Evolutionary conservation across 2,888 invertebrate genomes (phyloP).

Genomic region (Deilephila elpenor): DNA sequence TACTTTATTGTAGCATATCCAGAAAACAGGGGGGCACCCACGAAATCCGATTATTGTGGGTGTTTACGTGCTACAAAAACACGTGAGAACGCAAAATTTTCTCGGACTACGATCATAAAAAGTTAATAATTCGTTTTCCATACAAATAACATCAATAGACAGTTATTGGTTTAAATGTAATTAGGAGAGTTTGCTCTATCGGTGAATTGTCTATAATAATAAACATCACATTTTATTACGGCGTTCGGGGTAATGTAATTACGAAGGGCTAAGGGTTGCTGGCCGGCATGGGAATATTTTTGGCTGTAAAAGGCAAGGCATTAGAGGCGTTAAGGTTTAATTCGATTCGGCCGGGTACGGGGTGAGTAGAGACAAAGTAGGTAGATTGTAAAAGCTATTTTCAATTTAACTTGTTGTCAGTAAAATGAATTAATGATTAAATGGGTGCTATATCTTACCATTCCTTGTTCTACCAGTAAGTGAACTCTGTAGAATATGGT

Average conservation of each 20-base stretch:
- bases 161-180: neutral
- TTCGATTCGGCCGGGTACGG: neutral
- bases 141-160: neutral
- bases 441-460: too few species aligned
- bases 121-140: neutral
- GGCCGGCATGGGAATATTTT: neutral
- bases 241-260: constrained; percentile 10
- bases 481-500: too few species aligned
- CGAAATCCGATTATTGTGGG: too few species aligned
- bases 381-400: neutral
- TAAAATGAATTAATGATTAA: too few species aligned
- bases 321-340: neutral
- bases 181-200: neutral
- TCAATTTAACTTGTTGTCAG: neutral
- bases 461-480: too few species aligned
- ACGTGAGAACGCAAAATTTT: too few species aligned
- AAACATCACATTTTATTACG: constrained; percentile 15
- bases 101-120: neutral
- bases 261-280: neutral
- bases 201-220: constrained; percentile 9
- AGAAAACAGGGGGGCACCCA: too few species aligned
- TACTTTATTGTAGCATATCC: too few species aligned
- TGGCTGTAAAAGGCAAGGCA: neutral
- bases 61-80: too few species aligned
- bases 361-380: neutral